phyloP scores from a whole-genome alignment of 2,888 invertebrate genomes.

The Volucella bombylans region DNA sequence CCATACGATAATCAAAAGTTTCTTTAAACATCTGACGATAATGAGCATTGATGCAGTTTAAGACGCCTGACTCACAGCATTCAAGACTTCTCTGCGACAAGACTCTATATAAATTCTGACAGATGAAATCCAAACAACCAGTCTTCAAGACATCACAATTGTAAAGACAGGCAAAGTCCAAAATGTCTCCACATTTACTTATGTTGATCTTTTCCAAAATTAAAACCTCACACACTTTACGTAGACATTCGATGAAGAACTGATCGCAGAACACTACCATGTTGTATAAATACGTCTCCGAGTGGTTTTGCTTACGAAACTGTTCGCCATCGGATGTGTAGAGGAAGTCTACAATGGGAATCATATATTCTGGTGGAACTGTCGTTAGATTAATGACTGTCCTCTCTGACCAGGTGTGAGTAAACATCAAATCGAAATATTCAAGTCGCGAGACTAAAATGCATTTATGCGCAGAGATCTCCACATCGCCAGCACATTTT shows the following conservation, averaged over 20 bases:
- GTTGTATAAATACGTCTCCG: constrained; percentile 88
- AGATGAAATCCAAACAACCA: constrained; percentile 90
- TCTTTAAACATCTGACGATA: constrained; percentile 85
- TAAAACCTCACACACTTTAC: constrained; percentile 88
- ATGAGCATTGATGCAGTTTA: constrained; percentile 87
- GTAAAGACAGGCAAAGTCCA: constrained; percentile 89
- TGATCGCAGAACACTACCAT: constrained; percentile 91
- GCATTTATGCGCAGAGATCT: constrained; percentile 89
- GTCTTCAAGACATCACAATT: constrained; percentile 89
- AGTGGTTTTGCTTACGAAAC: constrained; percentile 85
- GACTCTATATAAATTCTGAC: constrained; percentile 88
- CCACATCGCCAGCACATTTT: constrained; percentile 83
- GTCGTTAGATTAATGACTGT: constrained; percentile 78
- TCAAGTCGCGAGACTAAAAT: constrained; percentile 91
- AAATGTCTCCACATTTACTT: constrained; percentile 89
- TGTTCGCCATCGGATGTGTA: constrained; percentile 88
- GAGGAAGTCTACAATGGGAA: constrained; percentile 88
- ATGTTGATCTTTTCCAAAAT: constrained; percentile 87
- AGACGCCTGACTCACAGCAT: constrained; percentile 84
- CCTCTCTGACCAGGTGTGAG: constrained; percentile 86
- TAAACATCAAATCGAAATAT: constrained; percentile 93
- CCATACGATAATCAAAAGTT: constrained; percentile 85
- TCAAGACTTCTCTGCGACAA: constrained; percentile 88
- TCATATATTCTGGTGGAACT: constrained; percentile 82
- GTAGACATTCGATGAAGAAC: constrained; percentile 87